Base-by-base conservation (phyloP, 2,113 vertebrate species). In the Spea bombifrons region DNA sequence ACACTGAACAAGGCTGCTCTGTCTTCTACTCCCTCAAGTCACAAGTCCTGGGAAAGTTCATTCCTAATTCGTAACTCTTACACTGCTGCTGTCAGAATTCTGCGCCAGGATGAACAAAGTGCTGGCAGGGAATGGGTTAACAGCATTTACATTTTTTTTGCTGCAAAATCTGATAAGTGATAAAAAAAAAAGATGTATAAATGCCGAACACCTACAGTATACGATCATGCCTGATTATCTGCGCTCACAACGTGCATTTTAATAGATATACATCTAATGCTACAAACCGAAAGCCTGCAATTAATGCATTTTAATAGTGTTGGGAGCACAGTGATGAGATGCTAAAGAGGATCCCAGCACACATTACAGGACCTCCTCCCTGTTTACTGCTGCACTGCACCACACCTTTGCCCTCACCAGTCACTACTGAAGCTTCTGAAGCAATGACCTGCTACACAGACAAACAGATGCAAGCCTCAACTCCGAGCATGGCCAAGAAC, bases 21-120 rank as follows among this genome's bases (percentile, higher is more conserved):
- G 8, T 87, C 75, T 80, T 67, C 75, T 15, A 63, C 49, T 77
- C 55, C 59, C 52, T 83, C 75, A 85, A 86, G 83, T 80, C 30
- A 73, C 57, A 57, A 65, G 71, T 80, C 77, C 70, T 67, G 52
- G 52, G 77, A 73, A 80, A 80, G 63, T 80, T 72, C 73, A 80
- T 73, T 53, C 59, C 69, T 57, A 48, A 5, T 5, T 64, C 73
- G 67, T 80, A 73, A 73, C 70, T 46, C 76, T 78, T 65, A 30
- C 55, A 13, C 55, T 59, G 55, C 55, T 5, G 15, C 10, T 13
- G 50, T 59, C 8, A 59, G 15, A 13, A 59, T 30, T 30, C 30
- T 4, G 55, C 15, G 4, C 10, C 55, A 59, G 10, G 4, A 12
- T 59, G 55, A 8, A 13, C 10, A 13, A 59, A 8, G 55, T 4